Conservation (phyloP, 2,888 invertebrate genomes). For the Drosophila kambysellisi region DNA sequence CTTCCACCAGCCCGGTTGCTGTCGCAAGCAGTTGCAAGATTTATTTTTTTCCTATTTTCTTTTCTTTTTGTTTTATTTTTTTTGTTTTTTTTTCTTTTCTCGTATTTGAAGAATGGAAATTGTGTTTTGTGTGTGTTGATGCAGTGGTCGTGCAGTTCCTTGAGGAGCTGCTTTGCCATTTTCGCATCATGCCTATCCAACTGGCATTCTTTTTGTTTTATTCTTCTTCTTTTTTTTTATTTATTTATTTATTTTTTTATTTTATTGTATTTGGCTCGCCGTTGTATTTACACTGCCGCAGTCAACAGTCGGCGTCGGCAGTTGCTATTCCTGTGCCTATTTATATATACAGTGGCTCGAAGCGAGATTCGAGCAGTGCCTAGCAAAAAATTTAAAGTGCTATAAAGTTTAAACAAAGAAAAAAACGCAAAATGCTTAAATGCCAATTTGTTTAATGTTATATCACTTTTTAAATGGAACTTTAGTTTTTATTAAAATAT, state of each 20-base stretch:
- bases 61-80: background rate
- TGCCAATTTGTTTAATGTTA: no score
- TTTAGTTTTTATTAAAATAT: no score
- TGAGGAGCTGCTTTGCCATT: constrained; percentile 60
- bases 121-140: constrained; percentile 78
- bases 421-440: no score
- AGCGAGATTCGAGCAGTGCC: no score
- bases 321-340: constrained; percentile 76
- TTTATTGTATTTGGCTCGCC: constrained; percentile 69
- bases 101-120: constrained; percentile 78
- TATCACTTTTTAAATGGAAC: no score
- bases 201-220: constrained; percentile 55
- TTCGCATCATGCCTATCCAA: constrained; percentile 32
- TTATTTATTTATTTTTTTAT: constrained; percentile 18
- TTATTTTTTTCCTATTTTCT: constrained; percentile 14
- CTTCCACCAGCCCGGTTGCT: constrained; percentile 33
- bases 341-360: constrained; percentile 61
- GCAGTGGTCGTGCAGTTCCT: constrained; percentile 73
- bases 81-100: constrained; percentile 27
- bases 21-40: constrained; percentile 72
- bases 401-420: no score
- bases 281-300: constrained; percentile 77
- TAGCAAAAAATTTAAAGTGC: no score
- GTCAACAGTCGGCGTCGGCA: constrained; percentile 78
- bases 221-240: constrained; percentile 19